These are phyloP conservation scores for Eustalomyia histrio DNA, from an alignment of 2,888 invertebrate species.

Conservation along the genomic window DNA sequence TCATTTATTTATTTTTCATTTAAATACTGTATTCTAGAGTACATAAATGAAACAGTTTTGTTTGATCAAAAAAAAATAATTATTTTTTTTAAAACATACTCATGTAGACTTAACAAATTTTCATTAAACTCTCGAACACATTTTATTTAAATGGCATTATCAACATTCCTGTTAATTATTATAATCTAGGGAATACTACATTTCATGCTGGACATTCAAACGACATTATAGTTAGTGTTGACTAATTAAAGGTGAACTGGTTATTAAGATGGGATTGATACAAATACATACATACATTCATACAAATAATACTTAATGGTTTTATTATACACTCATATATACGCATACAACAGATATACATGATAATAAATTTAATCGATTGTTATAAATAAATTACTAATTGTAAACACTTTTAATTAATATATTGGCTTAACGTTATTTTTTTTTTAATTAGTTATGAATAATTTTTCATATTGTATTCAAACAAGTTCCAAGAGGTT, in stretches of 20 bases:
- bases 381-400: too few species aligned
- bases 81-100: not conserved
- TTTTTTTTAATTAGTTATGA: too few species aligned
- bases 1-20: conserved; percentile 32
- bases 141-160: conserved; percentile 20
- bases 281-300: not conserved
- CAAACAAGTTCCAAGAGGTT: too few species aligned
- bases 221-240: not conserved
- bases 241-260: not conserved
- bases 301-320: too few species aligned
- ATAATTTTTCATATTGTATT: too few species aligned
- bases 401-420: too few species aligned
- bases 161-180: conserved; percentile 36
- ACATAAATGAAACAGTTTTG: conserved; percentile 5
- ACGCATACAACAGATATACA: too few species aligned
- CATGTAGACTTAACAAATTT: not conserved
- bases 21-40: not conserved
- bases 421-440: too few species aligned
- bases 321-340: too few species aligned
- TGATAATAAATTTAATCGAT: too few species aligned
- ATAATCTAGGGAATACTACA: conserved; percentile 14
- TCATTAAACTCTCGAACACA: conserved; percentile 16
- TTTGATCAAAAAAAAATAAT: too few species aligned
- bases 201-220: conserved; percentile 2
- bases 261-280: not conserved